phyloP scores from a whole-genome alignment of 35 echinoderm and acorn worm species.

The Apostichopus californicus region DNA sequence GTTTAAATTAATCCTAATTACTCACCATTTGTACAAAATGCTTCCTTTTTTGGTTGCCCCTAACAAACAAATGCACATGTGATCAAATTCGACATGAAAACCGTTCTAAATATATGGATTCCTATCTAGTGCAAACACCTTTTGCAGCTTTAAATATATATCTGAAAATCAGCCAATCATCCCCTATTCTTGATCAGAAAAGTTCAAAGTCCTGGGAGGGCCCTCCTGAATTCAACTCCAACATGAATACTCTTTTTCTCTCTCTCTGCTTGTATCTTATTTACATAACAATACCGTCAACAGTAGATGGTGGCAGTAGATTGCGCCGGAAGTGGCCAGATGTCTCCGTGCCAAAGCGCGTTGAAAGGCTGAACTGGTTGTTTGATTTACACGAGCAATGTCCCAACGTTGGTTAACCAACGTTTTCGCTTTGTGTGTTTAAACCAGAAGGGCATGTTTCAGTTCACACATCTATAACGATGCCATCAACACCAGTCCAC shows the following conservation, averaged over 20 bases:
- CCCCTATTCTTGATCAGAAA: not conserved
- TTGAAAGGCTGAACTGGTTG: not conserved
- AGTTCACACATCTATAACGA: not conserved
- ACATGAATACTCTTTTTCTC: not conserved
- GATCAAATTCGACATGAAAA: not conserved
- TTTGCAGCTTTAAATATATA: not conserved
- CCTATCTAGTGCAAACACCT: not conserved
- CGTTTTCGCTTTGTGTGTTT: not conserved
- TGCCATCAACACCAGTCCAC: not conserved
- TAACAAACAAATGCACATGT: not conserved
- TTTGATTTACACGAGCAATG: not conserved
- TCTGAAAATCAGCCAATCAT: not conserved
- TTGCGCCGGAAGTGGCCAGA: not conserved
- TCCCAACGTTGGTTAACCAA: not conserved
- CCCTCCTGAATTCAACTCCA: not conserved
- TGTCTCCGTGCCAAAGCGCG: not conserved
- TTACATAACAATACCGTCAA: not conserved
- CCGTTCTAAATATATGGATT: not conserved
- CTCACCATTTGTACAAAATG: not conserved
- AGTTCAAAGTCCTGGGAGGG: constrained; percentile 1
- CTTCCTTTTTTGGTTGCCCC: not conserved
- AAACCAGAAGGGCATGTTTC: not conserved
- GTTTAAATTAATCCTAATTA: not conserved
- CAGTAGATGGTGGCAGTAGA: not conserved
- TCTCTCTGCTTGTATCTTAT: not conserved